These are phyloP conservation scores for Hypselothyrea guttata DNA, from an alignment of 2,888 invertebrate species.

Conservation along the genomic window DNA sequence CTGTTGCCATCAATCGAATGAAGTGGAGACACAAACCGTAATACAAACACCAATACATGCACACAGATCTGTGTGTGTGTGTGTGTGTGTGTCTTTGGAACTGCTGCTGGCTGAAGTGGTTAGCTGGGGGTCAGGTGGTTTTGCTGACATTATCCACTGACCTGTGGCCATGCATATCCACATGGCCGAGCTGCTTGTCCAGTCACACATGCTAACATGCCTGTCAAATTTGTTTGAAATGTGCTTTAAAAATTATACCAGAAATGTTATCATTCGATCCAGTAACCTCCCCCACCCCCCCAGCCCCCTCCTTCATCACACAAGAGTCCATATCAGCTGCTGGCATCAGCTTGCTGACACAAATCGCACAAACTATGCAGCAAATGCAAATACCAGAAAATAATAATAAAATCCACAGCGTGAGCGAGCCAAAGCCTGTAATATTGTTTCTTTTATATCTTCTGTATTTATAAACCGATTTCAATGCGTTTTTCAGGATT, in stretches of 20 bases:
- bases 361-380: slow-evolving; percentile 32
- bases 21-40: not conserved
- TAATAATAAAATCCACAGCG: slow-evolving; percentile 9
- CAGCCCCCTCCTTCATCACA: not conserved
- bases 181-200: slow-evolving; percentile 42
- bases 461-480: too few relatives aligned
- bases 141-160: slow-evolving; percentile 8
- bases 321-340: not conserved
- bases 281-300: too few relatives aligned
- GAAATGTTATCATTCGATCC: not conserved
- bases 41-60: not conserved
- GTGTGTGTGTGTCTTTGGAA: not conserved
- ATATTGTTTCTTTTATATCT: too few relatives aligned
- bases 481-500: too few relatives aligned
- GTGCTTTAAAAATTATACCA: slow-evolving; percentile 50
- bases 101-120: not conserved
- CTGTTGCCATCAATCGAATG: slow-evolving; percentile 7
- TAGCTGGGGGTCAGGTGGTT: not conserved
- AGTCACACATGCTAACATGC: slow-evolving; percentile 38
- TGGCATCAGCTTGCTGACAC: slow-evolving; percentile 19
- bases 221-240: slow-evolving; percentile 57
- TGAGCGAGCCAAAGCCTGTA: too few relatives aligned
- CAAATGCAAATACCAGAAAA: slow-evolving; percentile 14
- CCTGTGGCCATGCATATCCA: slow-evolving; percentile 43
- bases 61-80: not conserved